Evolutionary conservation across 2,888 invertebrate genomes (phyloP), one percentile per base, ranked within the genome.

Genomic region (Teinopalpus imperialis): DNA sequence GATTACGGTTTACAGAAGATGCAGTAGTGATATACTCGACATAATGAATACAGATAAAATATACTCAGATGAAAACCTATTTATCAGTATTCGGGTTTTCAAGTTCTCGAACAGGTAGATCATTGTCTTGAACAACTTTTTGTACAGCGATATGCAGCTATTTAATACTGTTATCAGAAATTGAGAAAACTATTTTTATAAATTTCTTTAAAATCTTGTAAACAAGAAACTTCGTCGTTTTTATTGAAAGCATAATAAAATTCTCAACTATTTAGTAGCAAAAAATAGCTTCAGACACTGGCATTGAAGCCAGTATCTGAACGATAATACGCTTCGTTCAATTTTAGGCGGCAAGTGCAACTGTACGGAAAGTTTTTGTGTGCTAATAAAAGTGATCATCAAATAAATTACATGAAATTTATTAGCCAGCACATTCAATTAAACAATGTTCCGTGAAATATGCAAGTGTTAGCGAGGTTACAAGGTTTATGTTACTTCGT

Each of bases 401-500:
- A 4, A 32, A 21, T 21, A 1, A 30, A 12, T 40, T 9, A 7
- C 7, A 21, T 9, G n/a, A 10, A 23, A 30, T 10, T 26, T 12
- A 6, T 26, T 8, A 24, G 1, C 41, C 9, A 18, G n/a, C 12
- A 13, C 13, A 20, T 12, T n/a, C n/a, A 16, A n/a, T 13, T 18
- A 32, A 32, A 21, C 32, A 18, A 16, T 14, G 39, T 32, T 32
- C 14, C 14, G 32, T 21, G 44, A 32, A 45, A 32, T 45, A 32
- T 32, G 31, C 31, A 31, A 16, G 20, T 20, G 26, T 20, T 24
- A 16, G 29, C 29, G 16, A 20, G 21, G 16, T 29, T 13, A 45
- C 14, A 8, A n/a, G 34, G 14, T 27, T 34, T 40, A 29, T 40
- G 46, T 46, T 39, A 32, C 44, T 32, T 24, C 26, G 43, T 29